These are phyloP conservation scores for Oscheius sp. DNA, from an alignment of 2,888 invertebrate genomes.

Conservation along the genomic window DNA sequence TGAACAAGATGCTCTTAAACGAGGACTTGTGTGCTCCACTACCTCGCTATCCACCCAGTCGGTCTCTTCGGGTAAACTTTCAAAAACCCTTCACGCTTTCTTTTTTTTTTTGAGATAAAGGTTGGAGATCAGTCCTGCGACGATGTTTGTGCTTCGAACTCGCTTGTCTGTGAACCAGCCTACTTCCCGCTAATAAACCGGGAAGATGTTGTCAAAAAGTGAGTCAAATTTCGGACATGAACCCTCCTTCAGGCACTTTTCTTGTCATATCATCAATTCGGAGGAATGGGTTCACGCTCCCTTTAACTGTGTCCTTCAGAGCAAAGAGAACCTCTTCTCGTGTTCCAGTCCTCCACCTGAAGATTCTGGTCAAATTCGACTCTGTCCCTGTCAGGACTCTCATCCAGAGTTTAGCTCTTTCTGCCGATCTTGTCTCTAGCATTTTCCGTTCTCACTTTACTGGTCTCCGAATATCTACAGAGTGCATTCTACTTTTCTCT, in stretches of 20 bases:
- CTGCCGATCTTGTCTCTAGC: slow-evolving; percentile 43
- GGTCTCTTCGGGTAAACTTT: not conserved
- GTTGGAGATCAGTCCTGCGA: slow-evolving; percentile 41
- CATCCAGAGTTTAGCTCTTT: slow-evolving; percentile 39
- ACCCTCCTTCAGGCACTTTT: slow-evolving; percentile 19
- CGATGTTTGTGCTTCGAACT: slow-evolving; percentile 33
- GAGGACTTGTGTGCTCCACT: slow-evolving; percentile 74
- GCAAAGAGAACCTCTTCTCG: slow-evolving; percentile 50
- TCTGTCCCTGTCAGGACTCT: slow-evolving; percentile 60
- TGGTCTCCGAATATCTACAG: not conserved
- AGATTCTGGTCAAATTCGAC: slow-evolving; percentile 37
- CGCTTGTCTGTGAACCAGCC: slow-evolving; percentile 50
- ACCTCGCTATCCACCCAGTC: slow-evolving; percentile 30
- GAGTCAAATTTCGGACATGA: not conserved
- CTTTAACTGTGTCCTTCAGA: slow-evolving; percentile 52
- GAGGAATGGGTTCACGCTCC: slow-evolving; percentile 43
- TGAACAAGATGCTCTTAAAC: slow-evolving; percentile 74
- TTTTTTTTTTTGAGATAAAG: not conserved
- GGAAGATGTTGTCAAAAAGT: slow-evolving; percentile 19
- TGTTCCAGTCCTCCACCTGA: slow-evolving; percentile 53
- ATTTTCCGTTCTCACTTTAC: not conserved
- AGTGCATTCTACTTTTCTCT: not conserved
- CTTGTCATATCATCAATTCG: not conserved
- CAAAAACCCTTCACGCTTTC: not conserved
- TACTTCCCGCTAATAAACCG: slow-evolving; percentile 49